Base-by-base conservation (phyloP, 2,888 invertebrate species). In the Phoenoteleia sp. region DNA sequence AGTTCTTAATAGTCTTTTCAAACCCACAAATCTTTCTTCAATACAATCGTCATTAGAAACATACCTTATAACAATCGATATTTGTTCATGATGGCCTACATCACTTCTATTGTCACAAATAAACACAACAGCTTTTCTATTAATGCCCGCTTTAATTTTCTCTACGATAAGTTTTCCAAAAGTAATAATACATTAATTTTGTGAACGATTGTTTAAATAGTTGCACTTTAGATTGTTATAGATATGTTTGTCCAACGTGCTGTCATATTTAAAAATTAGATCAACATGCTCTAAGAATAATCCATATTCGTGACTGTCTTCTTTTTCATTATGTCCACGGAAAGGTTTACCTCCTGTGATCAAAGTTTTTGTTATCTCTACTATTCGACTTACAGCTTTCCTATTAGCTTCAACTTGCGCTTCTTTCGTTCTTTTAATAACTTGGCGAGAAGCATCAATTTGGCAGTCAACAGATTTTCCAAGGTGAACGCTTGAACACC, bases 81-180 rank as follows among this genome's bases (percentile, higher is more conserved):
- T 64, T 56, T 76, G 64, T 33, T 76, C 75, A 17, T 66, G 66
- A 33, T 76, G 75, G 11, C 58, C 72, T 11, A 47, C 58, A 27
- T 77, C 67, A 39, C 21, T 29, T 17, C 60, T 77, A 19, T 77
- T 60, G 17, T 67, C 76, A 29, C 19, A 25, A 36, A 76, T 47
- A 39, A 75, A 29, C n/a, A 54, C 29, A 9, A 75, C 64, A 42
- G 52, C 25, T 54, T 27, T 62, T 25, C 42, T 42, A 25, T 33
- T 21, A 36, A 75, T 39, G 11, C 54, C 29, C 11, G 36, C 11
- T 36, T 47, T 42, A n/a, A 66, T 76, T 66, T 7, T 62, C 21
- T 39, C 15, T 52, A 62, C 3, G 2, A 74, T 58, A 39, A 62
- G 15, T 27, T 64, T 17, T 13, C 33, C 33, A 11, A 74, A 39